Conservation (phyloP, 2,888 invertebrate genomes). For the Drosophila borealis region DNA sequence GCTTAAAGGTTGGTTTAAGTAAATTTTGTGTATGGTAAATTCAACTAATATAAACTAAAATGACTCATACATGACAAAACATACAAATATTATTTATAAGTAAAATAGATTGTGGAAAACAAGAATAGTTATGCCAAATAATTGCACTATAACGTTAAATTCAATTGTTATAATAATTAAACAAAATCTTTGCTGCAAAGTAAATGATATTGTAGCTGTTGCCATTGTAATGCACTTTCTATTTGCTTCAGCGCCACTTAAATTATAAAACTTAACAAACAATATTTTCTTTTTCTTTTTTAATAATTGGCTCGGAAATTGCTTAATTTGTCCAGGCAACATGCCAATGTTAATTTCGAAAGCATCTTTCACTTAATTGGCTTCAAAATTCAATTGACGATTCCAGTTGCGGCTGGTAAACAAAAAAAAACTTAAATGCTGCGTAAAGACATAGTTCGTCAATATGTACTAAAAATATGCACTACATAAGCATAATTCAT, state of each 20-base stretch:
- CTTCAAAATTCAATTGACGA: constrained; percentile 5
- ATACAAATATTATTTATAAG: constrained; percentile 30
- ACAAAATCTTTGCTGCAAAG: constrained; percentile 62
- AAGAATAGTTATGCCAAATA: constrained; percentile 58
- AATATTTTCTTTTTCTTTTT: constrained; percentile 46
- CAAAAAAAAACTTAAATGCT: constrained; percentile 72
- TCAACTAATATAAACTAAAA: constrained; percentile 73
- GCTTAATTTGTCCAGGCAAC: constrained; percentile 59
- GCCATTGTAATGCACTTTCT: constrained; percentile 11
- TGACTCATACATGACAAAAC: constrained; percentile 62
- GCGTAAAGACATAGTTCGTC: constrained; percentile 61
- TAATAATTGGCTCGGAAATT: constrained; percentile 72
- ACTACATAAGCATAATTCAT: constrained; percentile 49
- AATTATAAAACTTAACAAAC: constrained; percentile 75
- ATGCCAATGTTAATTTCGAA: constrained; percentile 15
- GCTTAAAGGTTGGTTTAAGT: constrained; percentile 57
- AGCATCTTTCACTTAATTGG: constrained; percentile 5
- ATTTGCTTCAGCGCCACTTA: constrained; percentile 49
- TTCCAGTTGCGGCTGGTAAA: constrained; percentile 49
- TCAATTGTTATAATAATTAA: constrained; percentile 51
- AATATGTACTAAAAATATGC: constrained; percentile 20
- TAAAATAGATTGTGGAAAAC: constrained; percentile 36
- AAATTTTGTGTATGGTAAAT: constrained; percentile 59
- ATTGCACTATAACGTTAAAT: constrained; percentile 69
- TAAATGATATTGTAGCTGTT: constrained; percentile 38